Percentiles rank a stretch among this genome's conserved stretches.
These are phyloP conservation scores for Spheniscus mendiculus DNA, from an alignment of 2,113 vertebrate species.

Conservation along the genomic window DNA sequence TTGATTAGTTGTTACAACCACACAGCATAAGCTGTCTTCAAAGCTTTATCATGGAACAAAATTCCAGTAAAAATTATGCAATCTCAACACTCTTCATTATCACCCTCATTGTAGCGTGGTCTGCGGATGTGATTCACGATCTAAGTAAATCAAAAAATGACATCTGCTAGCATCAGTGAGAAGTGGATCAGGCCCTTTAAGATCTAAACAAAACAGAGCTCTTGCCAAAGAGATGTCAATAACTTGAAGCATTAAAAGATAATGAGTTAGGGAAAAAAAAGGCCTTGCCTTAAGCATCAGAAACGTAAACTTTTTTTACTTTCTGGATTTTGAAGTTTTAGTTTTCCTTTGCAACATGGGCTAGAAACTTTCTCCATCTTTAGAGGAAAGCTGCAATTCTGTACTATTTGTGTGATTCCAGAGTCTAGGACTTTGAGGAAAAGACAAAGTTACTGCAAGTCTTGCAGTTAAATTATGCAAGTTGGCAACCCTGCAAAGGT, in stretches of 20 bases:
- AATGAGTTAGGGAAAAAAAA: background rate
- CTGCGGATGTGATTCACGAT: background rate
- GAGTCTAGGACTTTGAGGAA: background rate
- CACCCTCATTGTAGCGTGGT: background rate
- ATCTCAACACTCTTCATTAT: background rate
- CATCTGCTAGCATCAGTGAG: background rate
- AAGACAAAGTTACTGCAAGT: background rate
- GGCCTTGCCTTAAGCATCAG: background rate
- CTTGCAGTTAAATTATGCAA: background rate
- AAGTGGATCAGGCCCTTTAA: background rate
- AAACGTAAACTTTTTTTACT: background rate
- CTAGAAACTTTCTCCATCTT: background rate
- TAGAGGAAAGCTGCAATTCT: background rate
- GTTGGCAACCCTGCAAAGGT: background rate
- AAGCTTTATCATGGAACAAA: background rate
- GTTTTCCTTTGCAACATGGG: background rate
- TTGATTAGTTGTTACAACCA: background rate
- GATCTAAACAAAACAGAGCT: background rate
- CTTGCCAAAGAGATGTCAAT: background rate
- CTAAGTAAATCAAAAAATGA: background rate
- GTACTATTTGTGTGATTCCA: background rate
- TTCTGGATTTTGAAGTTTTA: background rate
- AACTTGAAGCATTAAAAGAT: background rate
- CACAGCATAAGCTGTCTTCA: background rate
- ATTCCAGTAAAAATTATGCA: background rate